phyloP scores from a whole-genome alignment of 1,140 invertebrate species.

The Cotesia typhae region DNA sequence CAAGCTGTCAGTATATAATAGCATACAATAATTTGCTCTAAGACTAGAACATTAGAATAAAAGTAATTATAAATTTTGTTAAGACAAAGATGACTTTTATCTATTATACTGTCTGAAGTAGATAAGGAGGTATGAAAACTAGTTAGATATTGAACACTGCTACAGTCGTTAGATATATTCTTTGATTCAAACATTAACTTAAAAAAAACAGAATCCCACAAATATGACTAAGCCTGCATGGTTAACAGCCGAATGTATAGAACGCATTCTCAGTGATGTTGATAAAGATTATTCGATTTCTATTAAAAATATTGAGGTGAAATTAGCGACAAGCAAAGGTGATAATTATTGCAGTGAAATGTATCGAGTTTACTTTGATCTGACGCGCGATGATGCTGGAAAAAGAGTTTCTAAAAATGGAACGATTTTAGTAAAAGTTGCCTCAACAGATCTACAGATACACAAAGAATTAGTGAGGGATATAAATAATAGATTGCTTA shows the following conservation, averaged over 20 bases:
- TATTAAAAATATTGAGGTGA: slow-evolving; percentile 50
- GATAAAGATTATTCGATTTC: slow-evolving; percentile 51
- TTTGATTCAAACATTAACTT: neutral
- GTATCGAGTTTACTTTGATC: slow-evolving; percentile 52
- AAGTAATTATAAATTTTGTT: too few relatives aligned
- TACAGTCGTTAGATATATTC: too few relatives aligned
- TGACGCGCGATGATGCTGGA: slow-evolving; percentile 29
- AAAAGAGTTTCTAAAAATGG: slow-evolving; percentile 42
- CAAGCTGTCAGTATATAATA: too few relatives aligned
- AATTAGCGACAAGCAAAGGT: slow-evolving; percentile 59
- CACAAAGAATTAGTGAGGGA: slow-evolving; percentile 48
- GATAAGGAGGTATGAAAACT: too few relatives aligned
- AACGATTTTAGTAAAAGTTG: slow-evolving; percentile 52
- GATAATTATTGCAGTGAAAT: slow-evolving; percentile 66
- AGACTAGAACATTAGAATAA: too few relatives aligned
- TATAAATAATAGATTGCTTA: neutral
- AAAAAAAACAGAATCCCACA: neutral
- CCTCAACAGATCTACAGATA: slow-evolving; percentile 40
- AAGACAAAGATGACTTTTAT: too few relatives aligned
- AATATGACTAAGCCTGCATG: slow-evolving; percentile 49
- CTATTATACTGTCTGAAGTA: too few relatives aligned
- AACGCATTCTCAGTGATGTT: slow-evolving; percentile 55
- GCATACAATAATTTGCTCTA: too few relatives aligned
- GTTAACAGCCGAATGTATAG: slow-evolving; percentile 59
- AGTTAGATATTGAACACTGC: too few relatives aligned